Conservation (phyloP, 2,797 vertebrate genomes). For the Tangara arthus region DNA sequence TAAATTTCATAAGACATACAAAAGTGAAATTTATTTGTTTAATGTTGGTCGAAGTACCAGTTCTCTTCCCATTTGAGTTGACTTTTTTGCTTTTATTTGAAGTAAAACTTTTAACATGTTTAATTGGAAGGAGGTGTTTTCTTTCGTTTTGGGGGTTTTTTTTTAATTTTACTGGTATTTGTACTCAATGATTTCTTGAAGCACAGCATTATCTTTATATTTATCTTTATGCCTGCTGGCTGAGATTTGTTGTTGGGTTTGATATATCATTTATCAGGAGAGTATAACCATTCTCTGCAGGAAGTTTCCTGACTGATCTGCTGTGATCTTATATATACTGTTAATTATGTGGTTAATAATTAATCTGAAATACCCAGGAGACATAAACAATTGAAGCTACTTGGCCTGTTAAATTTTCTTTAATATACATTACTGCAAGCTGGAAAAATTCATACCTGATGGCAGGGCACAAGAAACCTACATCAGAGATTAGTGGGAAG, state of each 20-base stretch:
- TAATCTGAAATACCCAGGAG: not conserved
- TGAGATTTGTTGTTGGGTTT: not conserved
- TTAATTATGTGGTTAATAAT: not conserved
- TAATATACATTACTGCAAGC: not conserved
- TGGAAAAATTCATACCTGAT: not conserved
- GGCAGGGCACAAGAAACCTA: not conserved
- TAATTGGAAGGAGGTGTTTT: not conserved
- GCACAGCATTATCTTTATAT: not conserved
- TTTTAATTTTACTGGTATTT: not conserved
- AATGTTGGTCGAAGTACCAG: not conserved
- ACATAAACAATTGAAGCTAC: not conserved
- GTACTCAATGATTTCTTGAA: not conserved
- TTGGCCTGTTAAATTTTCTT: not conserved
- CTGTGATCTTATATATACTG: not conserved
- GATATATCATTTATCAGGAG: not conserved
- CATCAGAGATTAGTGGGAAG: not conserved
- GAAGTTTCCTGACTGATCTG: not conserved
- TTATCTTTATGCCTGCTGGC: not conserved
- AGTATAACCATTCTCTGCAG: not conserved
- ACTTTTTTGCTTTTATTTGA: not conserved
- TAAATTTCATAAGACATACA: constrained; percentile 32
- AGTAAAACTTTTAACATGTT: not conserved
- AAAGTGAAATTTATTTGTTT: not conserved
- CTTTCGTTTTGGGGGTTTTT: fast-evolving
- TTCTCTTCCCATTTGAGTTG: not conserved